Percentiles rank a stretch among this genome's conserved stretches.
phyloP scores from a whole-genome alignment of 37 sponge, comb jelly and placozoan genomes.

The Hormiphora californensis region DNA sequence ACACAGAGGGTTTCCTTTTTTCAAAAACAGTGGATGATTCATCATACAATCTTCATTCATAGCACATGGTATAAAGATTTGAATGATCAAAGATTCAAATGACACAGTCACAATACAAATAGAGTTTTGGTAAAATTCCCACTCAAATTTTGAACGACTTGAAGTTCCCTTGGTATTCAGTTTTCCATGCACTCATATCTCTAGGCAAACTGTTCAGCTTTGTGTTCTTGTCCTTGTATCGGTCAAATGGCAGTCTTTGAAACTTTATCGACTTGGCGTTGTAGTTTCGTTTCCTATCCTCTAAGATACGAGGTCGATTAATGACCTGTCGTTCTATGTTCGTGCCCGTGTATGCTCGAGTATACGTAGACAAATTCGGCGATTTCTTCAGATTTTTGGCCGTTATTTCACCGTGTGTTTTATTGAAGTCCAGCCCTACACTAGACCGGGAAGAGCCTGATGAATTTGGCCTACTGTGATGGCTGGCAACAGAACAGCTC shows the following conservation, averaged over 20 bases:
- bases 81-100: too few species aligned
- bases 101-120: too few species aligned
- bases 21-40: too few species aligned
- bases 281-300: background rate
- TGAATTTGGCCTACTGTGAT: slow-evolving; percentile 4
- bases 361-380: too few species aligned
- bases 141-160: background rate
- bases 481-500: background rate
- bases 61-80: too few species aligned
- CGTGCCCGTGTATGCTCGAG: background rate
- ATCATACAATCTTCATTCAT: too few species aligned
- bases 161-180: slow-evolving; percentile 51
- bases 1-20: too few species aligned
- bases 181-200: background rate
- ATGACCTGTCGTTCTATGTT: background rate
- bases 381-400: background rate
- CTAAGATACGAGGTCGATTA: background rate
- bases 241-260: background rate
- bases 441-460: background rate
- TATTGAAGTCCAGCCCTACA: background rate
- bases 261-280: background rate
- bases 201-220: background rate
- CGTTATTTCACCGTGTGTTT: background rate
- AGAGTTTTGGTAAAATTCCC: too few species aligned
- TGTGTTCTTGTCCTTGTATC: background rate